A percentile compares a stretch with the other conserved stretches of the same genome.
Evolutionary conservation across 1,140 invertebrate genomes (phyloP).

Genomic region (Hyphantria cunea): DNA sequence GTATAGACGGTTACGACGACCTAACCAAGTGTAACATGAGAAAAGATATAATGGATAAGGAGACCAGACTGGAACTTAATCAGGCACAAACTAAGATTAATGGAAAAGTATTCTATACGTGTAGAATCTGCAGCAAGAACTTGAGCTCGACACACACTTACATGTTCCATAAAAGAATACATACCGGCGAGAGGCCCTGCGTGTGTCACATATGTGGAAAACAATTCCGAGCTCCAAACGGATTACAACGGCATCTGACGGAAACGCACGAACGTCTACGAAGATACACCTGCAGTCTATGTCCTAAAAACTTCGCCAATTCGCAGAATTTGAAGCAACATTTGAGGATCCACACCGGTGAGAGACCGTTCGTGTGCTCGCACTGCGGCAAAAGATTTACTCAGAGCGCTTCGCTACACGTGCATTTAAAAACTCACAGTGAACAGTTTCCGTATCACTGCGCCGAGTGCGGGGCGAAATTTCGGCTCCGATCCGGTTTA

Average conservation of each 20-base stretch:
- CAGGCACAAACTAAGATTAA: conserved; percentile 49
- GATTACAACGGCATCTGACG: conserved; percentile 83
- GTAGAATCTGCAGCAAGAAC: conserved; percentile 83
- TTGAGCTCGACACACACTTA: conserved; percentile 84
- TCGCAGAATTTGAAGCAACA: conserved; percentile 81
- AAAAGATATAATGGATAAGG: conserved; percentile 53
- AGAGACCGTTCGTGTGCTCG: conserved; percentile 83
- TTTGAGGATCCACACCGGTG: conserved; percentile 87
- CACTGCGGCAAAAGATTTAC: conserved; percentile 80
- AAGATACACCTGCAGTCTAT: conserved; percentile 80
- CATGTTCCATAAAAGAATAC: conserved; percentile 84
- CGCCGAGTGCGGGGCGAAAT: conserved; percentile 84
- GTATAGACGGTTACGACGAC: conserved; percentile 56
- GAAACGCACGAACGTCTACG: conserved; percentile 85
- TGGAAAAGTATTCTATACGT: conserved; percentile 80
- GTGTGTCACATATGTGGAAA: conserved; percentile 89
- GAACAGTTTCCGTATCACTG: conserved; percentile 83
- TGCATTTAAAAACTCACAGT: conserved; percentile 80
- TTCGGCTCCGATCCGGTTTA: conserved; percentile 83
- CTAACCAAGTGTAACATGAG: conserved; percentile 56
- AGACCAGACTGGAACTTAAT: conserved; percentile 51
- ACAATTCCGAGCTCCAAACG: conserved; percentile 85
- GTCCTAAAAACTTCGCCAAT: conserved; percentile 83
- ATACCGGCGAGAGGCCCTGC: conserved; percentile 88
- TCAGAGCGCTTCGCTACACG: conserved; percentile 72